Evolutionary conservation across 37 sponge, comb jelly and placozoan species (phyloP), one percentile per base, ranked within the genome.

Genomic region (Beroe forskalii): DNA sequence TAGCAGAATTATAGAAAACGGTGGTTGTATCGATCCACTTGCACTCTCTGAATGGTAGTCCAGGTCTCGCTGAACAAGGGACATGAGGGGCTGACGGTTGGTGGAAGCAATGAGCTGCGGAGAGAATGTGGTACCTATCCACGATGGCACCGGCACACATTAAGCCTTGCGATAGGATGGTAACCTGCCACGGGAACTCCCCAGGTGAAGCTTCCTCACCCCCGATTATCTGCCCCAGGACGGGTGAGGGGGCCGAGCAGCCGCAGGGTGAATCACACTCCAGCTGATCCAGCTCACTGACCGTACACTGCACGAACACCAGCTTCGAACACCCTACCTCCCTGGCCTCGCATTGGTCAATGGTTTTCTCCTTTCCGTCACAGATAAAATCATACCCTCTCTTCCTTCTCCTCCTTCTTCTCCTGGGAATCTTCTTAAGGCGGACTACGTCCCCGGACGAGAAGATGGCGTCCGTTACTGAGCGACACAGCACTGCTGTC

Each of bases 61-160:
- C 72, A 28, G 72, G 38, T 14, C 72, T 33, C 32, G 72, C 72
- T 36, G 27, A 14, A 35, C 72, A 69, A 32, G 72, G 72, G 19
- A 69, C 72, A 69, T 69, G 2, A 27, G 3, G 3, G 3, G 3
- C 35, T 33, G 19, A 2, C 32, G 72, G 72, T 19, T 36, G 4
- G 38, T 69, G 72, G 19, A 69, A 35, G 38, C 72, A 69, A 37
- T 69, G 72, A 14, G 72, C 72, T 69, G 72, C 72, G 12, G 72
- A 32, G 27, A 69, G 38, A 14, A 69, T 69, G 38, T 69, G 72
- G 1, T 69, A 27, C 17, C 19, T 14, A 37, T 69, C 72, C 4
- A 69, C 32, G 38, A 69, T 69, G 1, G 72, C 32, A 14, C 72
- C 72, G 1, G 37, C 72, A 32, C 72, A 69, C 4, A 35, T 36